Conservation (phyloP, 2,888 invertebrate species). For the Colostygia pectinataria region DNA sequence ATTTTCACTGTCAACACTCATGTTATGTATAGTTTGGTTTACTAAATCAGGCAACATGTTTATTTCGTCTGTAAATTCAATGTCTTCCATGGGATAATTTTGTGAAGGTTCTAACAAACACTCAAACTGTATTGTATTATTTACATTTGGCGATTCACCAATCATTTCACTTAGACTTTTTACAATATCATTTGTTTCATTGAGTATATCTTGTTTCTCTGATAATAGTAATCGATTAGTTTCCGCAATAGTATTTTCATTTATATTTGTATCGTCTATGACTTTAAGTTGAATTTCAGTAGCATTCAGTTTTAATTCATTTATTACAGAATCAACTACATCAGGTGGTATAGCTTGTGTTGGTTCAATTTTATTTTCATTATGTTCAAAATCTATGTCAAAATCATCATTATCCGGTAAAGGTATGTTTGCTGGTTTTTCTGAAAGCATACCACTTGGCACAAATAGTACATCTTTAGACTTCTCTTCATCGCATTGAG, state of each 20-base stretch:
- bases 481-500: background rate
- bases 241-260: constrained; percentile 2
- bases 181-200: constrained; percentile 17
- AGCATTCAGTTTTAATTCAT: constrained; percentile 5
- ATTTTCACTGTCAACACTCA: constrained; percentile 11
- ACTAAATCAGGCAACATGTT: constrained; percentile 41
- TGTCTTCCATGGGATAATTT: constrained; percentile 30
- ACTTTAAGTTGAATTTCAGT: constrained; percentile 1
- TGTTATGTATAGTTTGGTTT: constrained; percentile 33
- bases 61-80: constrained; percentile 32
- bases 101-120: constrained; percentile 4
- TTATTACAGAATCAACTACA: constrained; percentile 1
- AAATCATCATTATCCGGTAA: constrained; percentile 46
- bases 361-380: constrained; percentile 3
- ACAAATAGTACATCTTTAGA: background rate
- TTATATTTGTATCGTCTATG: background rate
- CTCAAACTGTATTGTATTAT: background rate
- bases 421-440: constrained; percentile 18
- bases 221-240: background rate
- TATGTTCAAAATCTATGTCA: constrained; percentile 43
- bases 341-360: background rate
- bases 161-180: constrained; percentile 18
- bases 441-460: background rate
- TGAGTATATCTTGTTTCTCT: constrained; percentile 8
- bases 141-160: constrained; percentile 13